phyloP scores from a whole-genome alignment of 1,140 invertebrate genomes.

The Acromyrmex heyeri region DNA sequence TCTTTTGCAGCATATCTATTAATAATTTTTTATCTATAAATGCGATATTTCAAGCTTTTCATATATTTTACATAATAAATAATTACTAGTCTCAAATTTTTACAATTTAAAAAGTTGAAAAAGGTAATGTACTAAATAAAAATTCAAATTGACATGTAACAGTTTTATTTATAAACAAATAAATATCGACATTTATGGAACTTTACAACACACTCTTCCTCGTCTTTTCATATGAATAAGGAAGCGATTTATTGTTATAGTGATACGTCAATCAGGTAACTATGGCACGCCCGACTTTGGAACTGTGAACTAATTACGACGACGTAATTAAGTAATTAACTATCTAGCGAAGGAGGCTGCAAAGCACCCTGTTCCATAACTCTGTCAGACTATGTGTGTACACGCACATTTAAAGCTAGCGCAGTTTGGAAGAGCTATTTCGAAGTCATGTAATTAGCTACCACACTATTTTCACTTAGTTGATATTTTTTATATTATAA shows the following conservation, averaged over 20 bases:
- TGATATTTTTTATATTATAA: slow-evolving; percentile 21
- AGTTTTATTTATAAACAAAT: background rate
- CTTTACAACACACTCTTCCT: background rate
- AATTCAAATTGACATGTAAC: slow-evolving; percentile 8
- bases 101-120: background rate
- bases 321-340: slow-evolving; percentile 83
- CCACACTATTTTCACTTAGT: slow-evolving; percentile 59
- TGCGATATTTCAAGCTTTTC: background rate
- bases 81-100: background rate
- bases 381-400: slow-evolving; percentile 30
- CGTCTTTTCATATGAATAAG: slow-evolving; percentile 19
- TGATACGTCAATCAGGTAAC: slow-evolving; percentile 75
- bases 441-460: slow-evolving; percentile 69
- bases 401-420: slow-evolving; percentile 46
- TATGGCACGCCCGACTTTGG: slow-evolving; percentile 64
- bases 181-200: background rate
- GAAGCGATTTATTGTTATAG: slow-evolving; percentile 66
- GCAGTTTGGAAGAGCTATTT: slow-evolving; percentile 73
- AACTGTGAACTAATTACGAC: slow-evolving; percentile 79
- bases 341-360: slow-evolving; percentile 72
- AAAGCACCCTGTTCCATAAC: slow-evolving; percentile 66
- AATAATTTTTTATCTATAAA: background rate
- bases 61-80: background rate
- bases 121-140: background rate
- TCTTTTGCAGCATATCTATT: background rate